Base-by-base conservation (phyloP, 2,113 vertebrate species). In the Dendropsophus ebraccatus region DNA sequence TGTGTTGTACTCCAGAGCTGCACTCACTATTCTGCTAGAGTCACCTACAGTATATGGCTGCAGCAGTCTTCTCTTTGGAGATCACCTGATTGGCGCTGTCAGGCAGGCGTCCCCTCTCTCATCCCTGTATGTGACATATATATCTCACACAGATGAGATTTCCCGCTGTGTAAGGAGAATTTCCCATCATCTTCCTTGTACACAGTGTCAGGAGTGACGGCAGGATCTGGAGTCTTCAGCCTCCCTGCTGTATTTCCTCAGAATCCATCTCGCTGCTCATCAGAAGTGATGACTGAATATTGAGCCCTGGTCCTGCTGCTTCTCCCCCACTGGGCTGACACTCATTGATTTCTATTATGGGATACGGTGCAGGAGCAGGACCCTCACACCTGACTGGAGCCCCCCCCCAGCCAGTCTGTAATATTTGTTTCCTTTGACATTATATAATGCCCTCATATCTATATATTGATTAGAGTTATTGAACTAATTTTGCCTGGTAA, bases 381-480 rank as follows among this genome's bases (percentile, higher is more conserved):
- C 65, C 65, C 32, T 41, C 45, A 17, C 41, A 28, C 25, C 45
- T 17, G 16, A 76, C 25, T 76, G 28, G 25, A 76, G 72, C 7
- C 65, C 11, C 60, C 1, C 65, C 65, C 16, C 65, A 30, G 2
- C 25, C 35, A 45, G 12, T 13, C 10, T 25, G 13, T n/a, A 28
- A 49, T 25, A 41, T 41, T 75, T 2, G 23, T 75, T 47, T 45
- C 70, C 70, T 2, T 72, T 45, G 35, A 37, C 69, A 8, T 21
- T 5, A 65, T 65, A 17, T 65, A 35, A n/a, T 5, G 37, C 11
- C 2, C 28, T 45, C 0, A 73, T 23, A 73, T 45, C 35, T 75
- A 47, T 49, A 75, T 75, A 75, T 49, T 28, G 72, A 47, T 75
- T 49, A 12, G n/a, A 25, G n/a, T 49, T n/a, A 28, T 49, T 75